Evolutionary conservation across 2,888 invertebrate genomes (phyloP), one percentile per base, ranked within the genome.

Genomic region (Acronicta psi): DNA sequence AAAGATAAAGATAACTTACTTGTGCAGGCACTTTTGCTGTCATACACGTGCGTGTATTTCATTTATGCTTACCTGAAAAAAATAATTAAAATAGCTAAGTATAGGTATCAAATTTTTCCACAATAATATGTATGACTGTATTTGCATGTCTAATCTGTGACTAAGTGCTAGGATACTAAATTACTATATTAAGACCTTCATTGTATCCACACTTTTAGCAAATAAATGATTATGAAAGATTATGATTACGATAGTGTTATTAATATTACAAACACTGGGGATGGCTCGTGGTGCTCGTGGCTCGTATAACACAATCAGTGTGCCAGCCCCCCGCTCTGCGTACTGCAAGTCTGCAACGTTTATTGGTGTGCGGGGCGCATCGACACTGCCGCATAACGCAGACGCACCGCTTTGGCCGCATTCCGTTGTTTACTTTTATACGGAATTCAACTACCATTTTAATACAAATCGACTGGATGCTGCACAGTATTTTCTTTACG

Each of bases 221-320:
- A n/a, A n/a, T n/a, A n/a, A n/a, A n/a, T n/a, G n/a, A n/a, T n/a
- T n/a, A n/a, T n/a, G n/a, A n/a, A n/a, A n/a, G n/a, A n/a, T n/a
- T n/a, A n/a, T n/a, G n/a, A n/a, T n/a, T n/a, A n/a, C n/a, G n/a
- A n/a, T 34, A 40, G 38, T 59, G 53, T 43, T 40, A 31, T 20
- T 40, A 20, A 41, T 40, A 31, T 20, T 40, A 20, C 7, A 25
- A 10, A 46, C 29, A 17, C 25, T n/a, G 34, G n/a, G n/a, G n/a
- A n/a, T 34, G 46, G 38, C 57, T 68, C 73, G 23, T 14, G 47
- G 38, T 53, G 43, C 54, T 71, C 62, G 57, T 41, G 46, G 37
- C 58, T 69, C 74, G 47, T 73, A 73, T 63, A 76, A 47, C 41
- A 76, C 59, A 68, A 73, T 73, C 63, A 73, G 43, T 16, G 34